Conservation (phyloP, 2,797 vertebrate genomes). For the Micrastur ruficollis region DNA sequence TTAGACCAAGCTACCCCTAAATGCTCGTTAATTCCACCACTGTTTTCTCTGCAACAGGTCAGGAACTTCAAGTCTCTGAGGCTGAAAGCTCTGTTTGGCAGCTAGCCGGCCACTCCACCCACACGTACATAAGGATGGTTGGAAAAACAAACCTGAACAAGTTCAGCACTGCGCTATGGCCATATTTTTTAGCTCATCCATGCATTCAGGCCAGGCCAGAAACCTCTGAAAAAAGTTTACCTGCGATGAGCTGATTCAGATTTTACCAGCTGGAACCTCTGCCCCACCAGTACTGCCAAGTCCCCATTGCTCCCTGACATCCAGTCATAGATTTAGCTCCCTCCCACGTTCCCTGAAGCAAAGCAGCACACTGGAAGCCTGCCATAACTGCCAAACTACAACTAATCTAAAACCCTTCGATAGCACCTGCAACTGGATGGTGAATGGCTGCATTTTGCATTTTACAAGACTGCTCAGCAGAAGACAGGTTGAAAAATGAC, state of each 20-base stretch:
- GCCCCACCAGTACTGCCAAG: neutral
- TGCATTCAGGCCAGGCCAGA: accelerated
- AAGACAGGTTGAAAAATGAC: neutral
- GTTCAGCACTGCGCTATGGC: accelerated
- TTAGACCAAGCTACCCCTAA: neutral
- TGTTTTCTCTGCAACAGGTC: neutral
- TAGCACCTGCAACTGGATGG: neutral
- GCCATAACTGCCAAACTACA: neutral
- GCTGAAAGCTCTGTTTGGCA: neutral
- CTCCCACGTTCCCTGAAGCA: neutral
- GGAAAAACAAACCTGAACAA: neutral
- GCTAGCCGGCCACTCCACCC: neutral
- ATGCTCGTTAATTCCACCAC: neutral
- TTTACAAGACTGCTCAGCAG: neutral
- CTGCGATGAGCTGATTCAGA: neutral
- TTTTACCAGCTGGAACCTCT: neutral
- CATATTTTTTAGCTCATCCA: neutral
- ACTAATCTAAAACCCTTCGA: neutral
- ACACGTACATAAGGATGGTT: accelerated
- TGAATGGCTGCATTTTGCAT: neutral
- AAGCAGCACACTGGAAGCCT: neutral
- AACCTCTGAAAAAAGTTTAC: neutral
- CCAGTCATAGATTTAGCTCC: neutral
- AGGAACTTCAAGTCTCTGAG: neutral
- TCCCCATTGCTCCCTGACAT: neutral